A percentile compares a stretch with the other conserved stretches of the same genome.
Evolutionary conservation across 2,113 vertebrate species (phyloP).

Genomic region (Tapirus terrestris): DNA sequence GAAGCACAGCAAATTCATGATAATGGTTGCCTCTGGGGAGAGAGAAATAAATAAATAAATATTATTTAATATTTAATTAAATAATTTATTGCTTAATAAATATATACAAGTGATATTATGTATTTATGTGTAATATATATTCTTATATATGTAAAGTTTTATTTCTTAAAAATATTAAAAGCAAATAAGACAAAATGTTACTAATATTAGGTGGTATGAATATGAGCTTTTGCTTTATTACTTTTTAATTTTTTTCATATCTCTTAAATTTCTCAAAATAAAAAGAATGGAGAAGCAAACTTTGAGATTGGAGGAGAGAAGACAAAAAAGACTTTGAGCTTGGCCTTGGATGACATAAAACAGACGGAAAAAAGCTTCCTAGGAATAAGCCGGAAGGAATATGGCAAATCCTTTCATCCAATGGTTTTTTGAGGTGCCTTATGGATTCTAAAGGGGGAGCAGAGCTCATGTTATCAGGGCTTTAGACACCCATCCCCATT

Average conservation of each 20-base stretch:
- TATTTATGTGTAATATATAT: slow-evolving; percentile 3
- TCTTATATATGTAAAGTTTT: background rate
- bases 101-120: background rate
- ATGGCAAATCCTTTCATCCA: background rate
- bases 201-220: background rate
- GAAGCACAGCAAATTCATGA: background rate
- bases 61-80: slow-evolving; percentile 58
- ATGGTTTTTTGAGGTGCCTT: background rate
- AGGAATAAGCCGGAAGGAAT: background rate
- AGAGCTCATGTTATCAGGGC: background rate
- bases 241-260: background rate
- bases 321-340: background rate
- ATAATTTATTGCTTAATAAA: slow-evolving; percentile 28
- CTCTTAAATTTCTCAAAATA: slow-evolving; percentile 19
- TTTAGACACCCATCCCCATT: background rate
- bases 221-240: background rate
- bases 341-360: background rate
- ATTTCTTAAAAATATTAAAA: slow-evolving; percentile 43
- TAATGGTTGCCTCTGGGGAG: background rate
- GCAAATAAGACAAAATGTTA: background rate
- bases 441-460: background rate
- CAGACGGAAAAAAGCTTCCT: background rate
- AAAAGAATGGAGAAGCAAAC: background rate
- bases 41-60: slow-evolving; percentile 18
- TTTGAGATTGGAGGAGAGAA: background rate